These are phyloP conservation scores for Lasioglossum figueresi DNA, from an alignment of 2,888 invertebrate genomes.

Conservation along the genomic window DNA sequence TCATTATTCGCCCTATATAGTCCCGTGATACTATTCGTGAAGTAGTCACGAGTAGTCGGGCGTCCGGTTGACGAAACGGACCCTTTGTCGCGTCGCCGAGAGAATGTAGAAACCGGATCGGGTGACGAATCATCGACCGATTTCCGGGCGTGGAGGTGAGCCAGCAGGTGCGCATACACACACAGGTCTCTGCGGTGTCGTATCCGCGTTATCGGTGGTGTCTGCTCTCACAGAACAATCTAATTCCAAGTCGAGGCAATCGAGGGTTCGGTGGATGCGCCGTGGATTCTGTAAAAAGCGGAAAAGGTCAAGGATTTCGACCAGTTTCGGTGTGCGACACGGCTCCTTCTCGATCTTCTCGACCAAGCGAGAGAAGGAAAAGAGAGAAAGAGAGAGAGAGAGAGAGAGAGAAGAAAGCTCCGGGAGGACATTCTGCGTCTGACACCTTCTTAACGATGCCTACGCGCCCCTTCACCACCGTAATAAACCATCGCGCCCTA, in stretches of 20 bases:
- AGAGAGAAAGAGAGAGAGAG: background rate
- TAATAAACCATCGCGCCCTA: slow-evolving; percentile 59
- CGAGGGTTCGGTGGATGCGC: background rate
- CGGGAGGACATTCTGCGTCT: slow-evolving; percentile 68
- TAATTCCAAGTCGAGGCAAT: slow-evolving; percentile 17
- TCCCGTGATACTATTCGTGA: background rate
- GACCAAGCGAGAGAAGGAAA: background rate
- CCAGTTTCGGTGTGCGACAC: slow-evolving; percentile 32
- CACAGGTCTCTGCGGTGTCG: background rate
- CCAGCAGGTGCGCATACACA: background rate
- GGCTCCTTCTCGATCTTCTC: background rate
- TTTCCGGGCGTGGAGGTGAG: background rate
- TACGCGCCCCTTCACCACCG: slow-evolving; percentile 57
- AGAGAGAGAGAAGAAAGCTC: slow-evolving; percentile 26
- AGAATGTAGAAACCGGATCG: background rate
- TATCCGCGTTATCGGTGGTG: background rate
- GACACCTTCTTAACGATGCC: slow-evolving; percentile 78
- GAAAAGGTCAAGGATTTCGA: slow-evolving; percentile 66
- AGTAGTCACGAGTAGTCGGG: slow-evolving; percentile 13
- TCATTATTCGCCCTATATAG: slow-evolving; percentile 54
- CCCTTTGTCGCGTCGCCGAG: background rate
- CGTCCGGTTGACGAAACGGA: background rate
- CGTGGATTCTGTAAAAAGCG: slow-evolving; percentile 6
- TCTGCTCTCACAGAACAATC: background rate
- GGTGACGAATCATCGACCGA: background rate